Base-by-base conservation (phyloP, 2,113 vertebrate genomes). In the Tricholaema leucomelas region DNA sequence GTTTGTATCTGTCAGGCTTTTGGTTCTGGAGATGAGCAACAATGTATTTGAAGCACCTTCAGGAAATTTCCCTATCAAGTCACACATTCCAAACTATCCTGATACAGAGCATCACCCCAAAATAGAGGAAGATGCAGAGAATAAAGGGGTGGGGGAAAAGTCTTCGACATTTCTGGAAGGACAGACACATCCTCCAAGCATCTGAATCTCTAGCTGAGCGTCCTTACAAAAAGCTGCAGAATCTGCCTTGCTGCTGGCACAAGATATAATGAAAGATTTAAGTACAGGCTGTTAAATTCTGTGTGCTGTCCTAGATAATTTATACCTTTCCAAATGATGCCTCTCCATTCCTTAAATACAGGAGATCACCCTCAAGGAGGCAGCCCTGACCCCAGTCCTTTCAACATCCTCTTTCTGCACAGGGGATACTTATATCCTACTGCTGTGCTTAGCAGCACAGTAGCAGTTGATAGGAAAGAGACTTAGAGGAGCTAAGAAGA, bases 271-370 rank as follows among this genome's bases (percentile, higher is more conserved):
- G 91, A 94, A 94, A 72, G 87, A 95, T 89, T 92, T 94, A 93
- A 95, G 87, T 48, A 55, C 74, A 75, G 81, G 93, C 31, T 92
- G 70, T 95, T 94, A 95, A 95, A 92, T 77, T 74, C 93, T 93
- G 10, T 79, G 74, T 75, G 94, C 87, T 90, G 89, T 75, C 79
- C 83, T 50, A 55, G 81, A 72, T 79, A 92, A 94, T 94, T 96
- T 87, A 93, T 71, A 95, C 73, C 91, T 93, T 96, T 93, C 93
- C 83, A 95, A 92, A 96, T 44, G 93, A 96, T 86, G 92, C 83
- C 79, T 94, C 88, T 96, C 89, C 36, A 36, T 83, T 92, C 66
- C 92, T 56, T 64, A 91, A 81, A 91, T 19, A 91, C 0, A 0
- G 56, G 61, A 85, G 56, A 91, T 91, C 77, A 71, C 71, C 44